Percentiles rank a stretch among this genome's conserved stretches.
Evolutionary conservation across 2,888 invertebrate species (phyloP).

Genomic region (Phytoseiulus persimilis): DNA sequence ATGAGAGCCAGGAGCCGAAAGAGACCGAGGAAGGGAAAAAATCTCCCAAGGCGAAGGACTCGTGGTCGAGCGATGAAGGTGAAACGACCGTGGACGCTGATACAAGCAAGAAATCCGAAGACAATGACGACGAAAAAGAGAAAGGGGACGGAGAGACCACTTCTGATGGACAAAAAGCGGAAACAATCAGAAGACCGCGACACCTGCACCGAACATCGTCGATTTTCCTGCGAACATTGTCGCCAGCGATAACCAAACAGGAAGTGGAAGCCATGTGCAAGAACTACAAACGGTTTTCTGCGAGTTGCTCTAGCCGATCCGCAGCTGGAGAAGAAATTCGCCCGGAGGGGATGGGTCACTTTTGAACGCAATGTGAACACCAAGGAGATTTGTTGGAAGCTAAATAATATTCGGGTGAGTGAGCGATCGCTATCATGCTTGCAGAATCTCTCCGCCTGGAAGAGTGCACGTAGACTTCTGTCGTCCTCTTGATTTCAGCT

Average conservation of each 20-base stretch:
- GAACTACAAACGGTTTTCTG: conserved; percentile 81
- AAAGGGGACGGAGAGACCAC: conserved; percentile 50
- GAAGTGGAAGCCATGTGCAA: conserved; percentile 91
- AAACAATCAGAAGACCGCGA: conserved; percentile 47
- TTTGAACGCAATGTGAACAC: conserved; percentile 93
- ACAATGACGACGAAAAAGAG: conserved; percentile 50
- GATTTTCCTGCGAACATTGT: conserved; percentile 88
- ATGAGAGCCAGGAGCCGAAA: conserved; percentile 53
- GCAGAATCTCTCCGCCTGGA: too few relatives aligned
- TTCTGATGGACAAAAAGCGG: conserved; percentile 42
- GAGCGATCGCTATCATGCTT: not conserved
- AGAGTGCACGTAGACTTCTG: too few relatives aligned
- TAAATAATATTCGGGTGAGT: conserved; percentile 79
- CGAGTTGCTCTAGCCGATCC: conserved; percentile 95
- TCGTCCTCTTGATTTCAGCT: conserved; percentile 54
- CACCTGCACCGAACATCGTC: conserved; percentile 88
- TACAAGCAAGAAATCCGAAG: conserved; percentile 41
- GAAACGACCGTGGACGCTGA: conserved; percentile 15
- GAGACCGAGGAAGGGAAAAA: conserved; percentile 56
- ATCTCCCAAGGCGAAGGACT: conserved; percentile 45
- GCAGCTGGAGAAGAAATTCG: conserved; percentile 87
- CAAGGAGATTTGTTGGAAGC: conserved; percentile 97
- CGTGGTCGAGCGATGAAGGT: not conserved
- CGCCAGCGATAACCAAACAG: conserved; percentile 87
- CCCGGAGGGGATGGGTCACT: conserved; percentile 95